phyloP scores from a whole-genome alignment of 2,113 vertebrate genomes.

The Procapra przewalskii region DNA sequence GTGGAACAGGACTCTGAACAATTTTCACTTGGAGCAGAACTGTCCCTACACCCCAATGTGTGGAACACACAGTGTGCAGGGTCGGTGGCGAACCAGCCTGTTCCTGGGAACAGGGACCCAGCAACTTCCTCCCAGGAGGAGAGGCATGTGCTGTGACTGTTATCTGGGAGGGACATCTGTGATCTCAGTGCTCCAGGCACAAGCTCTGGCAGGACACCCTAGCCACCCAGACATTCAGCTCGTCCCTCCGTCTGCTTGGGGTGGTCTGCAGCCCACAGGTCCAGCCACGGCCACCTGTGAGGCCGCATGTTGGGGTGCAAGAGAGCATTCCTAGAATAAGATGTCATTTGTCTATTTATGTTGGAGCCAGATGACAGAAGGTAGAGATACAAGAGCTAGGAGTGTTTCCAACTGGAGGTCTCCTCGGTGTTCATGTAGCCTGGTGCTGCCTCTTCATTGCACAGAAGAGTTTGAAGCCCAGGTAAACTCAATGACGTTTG shows the following conservation, averaged over 20 bases:
- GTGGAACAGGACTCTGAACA: background rate
- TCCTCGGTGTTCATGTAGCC: background rate
- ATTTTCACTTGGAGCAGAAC: conserved; percentile 60
- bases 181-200: background rate
- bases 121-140: background rate
- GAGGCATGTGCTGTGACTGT: background rate
- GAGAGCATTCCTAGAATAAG: background rate
- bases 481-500: fast-evolving
- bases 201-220: conserved; percentile 42
- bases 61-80: background rate
- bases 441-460: background rate
- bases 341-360: conserved; percentile 14
- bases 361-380: conserved; percentile 36
- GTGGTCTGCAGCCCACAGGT: conserved; percentile 32
- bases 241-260: conserved; percentile 25
- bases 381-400: background rate
- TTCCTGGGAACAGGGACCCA: fast-evolving
- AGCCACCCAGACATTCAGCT: background rate
- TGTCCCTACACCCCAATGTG: conserved; percentile 40
- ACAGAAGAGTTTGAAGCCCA: background rate
- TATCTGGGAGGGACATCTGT: conserved; percentile 55
- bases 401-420: background rate
- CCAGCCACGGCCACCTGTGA: conserved; percentile 46
- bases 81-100: background rate
- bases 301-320: background rate